phyloP scores from a whole-genome alignment of 2,888 invertebrate species.

The Ectobius pallidus region DNA sequence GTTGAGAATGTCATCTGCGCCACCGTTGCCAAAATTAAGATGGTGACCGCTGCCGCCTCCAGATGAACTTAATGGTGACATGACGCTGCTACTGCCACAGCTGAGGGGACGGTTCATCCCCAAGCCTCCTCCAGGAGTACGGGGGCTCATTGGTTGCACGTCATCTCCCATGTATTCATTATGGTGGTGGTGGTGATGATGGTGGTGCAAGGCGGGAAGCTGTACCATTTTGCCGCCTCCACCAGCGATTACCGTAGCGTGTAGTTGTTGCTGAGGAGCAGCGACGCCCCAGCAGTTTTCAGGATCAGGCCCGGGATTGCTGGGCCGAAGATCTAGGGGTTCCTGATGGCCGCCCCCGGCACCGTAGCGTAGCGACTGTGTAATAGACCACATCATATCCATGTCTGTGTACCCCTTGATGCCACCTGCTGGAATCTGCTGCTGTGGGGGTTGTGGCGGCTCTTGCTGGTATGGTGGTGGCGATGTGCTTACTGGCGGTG shows the following conservation, averaged over 20 bases:
- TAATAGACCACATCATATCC: conserved; percentile 76
- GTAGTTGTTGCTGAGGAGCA: conserved; percentile 55
- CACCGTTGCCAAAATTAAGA: conserved; percentile 29
- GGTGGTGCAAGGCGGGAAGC: conserved; percentile 56
- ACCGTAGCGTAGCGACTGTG: conserved; percentile 67
- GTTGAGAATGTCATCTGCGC: conserved; percentile 71
- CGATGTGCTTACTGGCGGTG: conserved; percentile 71
- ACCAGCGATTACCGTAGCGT: conserved; percentile 48
- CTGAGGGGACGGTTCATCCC: conserved; percentile 54
- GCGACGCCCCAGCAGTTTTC: conserved; percentile 66
- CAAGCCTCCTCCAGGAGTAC: conserved; percentile 58
- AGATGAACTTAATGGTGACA: conserved; percentile 50
- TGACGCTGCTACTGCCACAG: conserved; percentile 54
- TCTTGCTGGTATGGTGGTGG: conserved; percentile 55
- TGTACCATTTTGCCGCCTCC: conserved; percentile 29
- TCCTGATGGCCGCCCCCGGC: conserved; percentile 56
- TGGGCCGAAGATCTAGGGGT: conserved; percentile 80
- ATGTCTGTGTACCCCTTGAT: conserved; percentile 50
- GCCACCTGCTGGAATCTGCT: conserved; percentile 44
- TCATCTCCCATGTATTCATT: conserved; percentile 51
- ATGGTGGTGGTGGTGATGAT: conserved; percentile 39
- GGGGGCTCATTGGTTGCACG: conserved; percentile 58
- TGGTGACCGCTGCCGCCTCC: conserved; percentile 48
- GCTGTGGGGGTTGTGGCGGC: conserved; percentile 55
- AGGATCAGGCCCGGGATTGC: conserved; percentile 63